These are phyloP conservation scores for Saimiri boliviensis DNA, from an alignment of 2,113 vertebrate species.

Conservation along the genomic window DNA sequence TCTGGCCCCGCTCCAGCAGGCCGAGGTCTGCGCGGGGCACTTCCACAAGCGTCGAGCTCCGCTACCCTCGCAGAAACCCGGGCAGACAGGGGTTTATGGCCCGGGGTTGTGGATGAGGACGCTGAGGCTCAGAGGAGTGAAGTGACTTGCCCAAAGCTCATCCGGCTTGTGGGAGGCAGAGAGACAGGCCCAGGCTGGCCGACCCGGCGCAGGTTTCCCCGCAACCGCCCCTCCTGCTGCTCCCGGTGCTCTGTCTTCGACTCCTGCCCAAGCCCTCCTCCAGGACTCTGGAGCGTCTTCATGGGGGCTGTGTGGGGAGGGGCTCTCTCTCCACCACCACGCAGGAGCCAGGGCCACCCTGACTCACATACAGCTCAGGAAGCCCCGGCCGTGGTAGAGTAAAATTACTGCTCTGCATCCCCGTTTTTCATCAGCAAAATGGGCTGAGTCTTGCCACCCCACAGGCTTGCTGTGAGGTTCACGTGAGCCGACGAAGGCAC, in stretches of 20 bases:
- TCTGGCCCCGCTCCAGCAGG: not conserved
- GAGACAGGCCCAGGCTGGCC: not conserved
- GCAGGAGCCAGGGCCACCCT: accelerated
- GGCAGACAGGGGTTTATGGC: not conserved
- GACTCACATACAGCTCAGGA: not conserved
- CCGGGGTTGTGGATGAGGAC: not conserved
- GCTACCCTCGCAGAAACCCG: not conserved
- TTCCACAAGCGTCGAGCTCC: accelerated
- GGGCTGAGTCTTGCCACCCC: no score
- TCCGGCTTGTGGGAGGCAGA: not conserved
- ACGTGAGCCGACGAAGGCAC: not conserved
- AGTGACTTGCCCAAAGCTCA: not conserved
- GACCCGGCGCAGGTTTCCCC: not conserved
- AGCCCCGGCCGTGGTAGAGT: no score
- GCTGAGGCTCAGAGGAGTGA: not conserved
- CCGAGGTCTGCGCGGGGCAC: accelerated
- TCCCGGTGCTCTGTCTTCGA: not conserved
- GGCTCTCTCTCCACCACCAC: not conserved
- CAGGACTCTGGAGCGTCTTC: not conserved
- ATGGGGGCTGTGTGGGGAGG: not conserved
- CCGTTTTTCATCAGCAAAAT: not conserved
- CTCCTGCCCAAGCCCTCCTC: not conserved
- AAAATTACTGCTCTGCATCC: no score
- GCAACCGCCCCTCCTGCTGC: no score
- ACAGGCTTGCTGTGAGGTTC: not conserved